These are phyloP conservation scores for Mystacides longicornis DNA, from an alignment of 2,888 invertebrate species.

Conservation along the genomic window DNA sequence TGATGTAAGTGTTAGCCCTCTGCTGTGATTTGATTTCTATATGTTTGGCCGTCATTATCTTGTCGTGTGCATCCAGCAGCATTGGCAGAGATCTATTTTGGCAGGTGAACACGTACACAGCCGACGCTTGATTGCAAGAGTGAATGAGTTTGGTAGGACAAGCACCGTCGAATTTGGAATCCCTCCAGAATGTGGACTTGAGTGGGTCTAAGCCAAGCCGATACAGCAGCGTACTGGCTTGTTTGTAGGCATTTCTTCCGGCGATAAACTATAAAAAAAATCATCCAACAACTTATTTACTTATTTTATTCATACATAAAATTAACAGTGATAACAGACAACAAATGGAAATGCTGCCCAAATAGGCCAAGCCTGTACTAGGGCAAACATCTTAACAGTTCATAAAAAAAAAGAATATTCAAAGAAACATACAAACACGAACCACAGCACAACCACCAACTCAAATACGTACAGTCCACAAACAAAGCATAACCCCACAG, in stretches of 20 bases:
- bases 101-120: conserved; percentile 44
- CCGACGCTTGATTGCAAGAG: conserved; percentile 41
- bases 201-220: conserved; percentile 42
- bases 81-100: conserved; percentile 44
- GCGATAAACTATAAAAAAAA: conserved; percentile 39
- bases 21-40: conserved; percentile 41
- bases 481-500: too few species aligned
- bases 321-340: too few species aligned
- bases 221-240: conserved; percentile 41
- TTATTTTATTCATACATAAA: too few species aligned
- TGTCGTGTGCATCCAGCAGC: conserved; percentile 49
- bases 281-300: too few species aligned
- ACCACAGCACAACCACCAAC: too few species aligned
- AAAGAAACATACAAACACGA: too few species aligned
- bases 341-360: too few species aligned
- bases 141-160: conserved; percentile 44
- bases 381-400: too few species aligned
- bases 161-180: conserved; percentile 44
- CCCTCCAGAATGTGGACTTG: conserved; percentile 40
- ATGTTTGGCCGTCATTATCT: conserved; percentile 43
- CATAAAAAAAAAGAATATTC: too few species aligned
- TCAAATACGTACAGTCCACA: too few species aligned
- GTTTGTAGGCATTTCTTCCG: conserved; percentile 42
- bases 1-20: conserved; percentile 43
- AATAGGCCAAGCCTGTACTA: too few species aligned